Base-by-base conservation (phyloP, 2,797 vertebrate genomes). In the Mus spretus region DNA sequence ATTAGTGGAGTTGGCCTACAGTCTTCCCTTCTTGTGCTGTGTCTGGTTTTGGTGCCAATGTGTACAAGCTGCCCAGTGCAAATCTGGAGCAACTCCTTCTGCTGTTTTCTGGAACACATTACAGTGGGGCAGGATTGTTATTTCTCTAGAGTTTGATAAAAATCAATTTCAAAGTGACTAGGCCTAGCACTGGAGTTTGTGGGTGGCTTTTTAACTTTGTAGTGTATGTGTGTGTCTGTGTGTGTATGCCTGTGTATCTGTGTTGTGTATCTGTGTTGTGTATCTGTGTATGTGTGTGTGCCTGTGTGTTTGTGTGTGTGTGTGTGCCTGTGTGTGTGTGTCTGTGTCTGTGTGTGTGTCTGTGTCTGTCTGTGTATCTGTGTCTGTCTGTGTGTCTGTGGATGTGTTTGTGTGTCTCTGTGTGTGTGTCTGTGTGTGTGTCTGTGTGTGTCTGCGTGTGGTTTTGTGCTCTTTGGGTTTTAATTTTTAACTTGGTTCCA, bases 201-300 rank as follows among this genome's bases (percentile, higher is more conserved):
- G 44, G 37, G 57, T 87, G 84, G 72, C 90, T 90, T 97, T 95
- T 90, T 96, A 86, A 97, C 87, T 94, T 96, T 31, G 57, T 82
- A 26, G n/a, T 65, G 26, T 17, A 4, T 87, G 13, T 67, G 74
- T 37, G 26, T 67, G 17, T 67, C 67, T 37, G 26, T 61, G 22
- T 17, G 4, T 84, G 31, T 55, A 9, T 14, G 1, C 24, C 44
- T 82, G 26, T 65, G 17, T 17, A 3, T 87, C 6, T 65, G 78
- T 34, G 31, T 65, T 67, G 50, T 37, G 22, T 67, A 6, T 14
- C 2, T 87, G 8, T 59, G 78, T 28, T 65, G 65, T n/a, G n/a
- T 59, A 65, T 47, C 6, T 47, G 47, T 47, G 8, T 47, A 5
- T 84, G 13, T 65, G 55, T 37, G 13, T 65, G 17, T 17, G 19